Evolutionary conservation across 2,113 vertebrate genomes (phyloP).

Genomic region (Anarhynchus alexandrinus): DNA sequence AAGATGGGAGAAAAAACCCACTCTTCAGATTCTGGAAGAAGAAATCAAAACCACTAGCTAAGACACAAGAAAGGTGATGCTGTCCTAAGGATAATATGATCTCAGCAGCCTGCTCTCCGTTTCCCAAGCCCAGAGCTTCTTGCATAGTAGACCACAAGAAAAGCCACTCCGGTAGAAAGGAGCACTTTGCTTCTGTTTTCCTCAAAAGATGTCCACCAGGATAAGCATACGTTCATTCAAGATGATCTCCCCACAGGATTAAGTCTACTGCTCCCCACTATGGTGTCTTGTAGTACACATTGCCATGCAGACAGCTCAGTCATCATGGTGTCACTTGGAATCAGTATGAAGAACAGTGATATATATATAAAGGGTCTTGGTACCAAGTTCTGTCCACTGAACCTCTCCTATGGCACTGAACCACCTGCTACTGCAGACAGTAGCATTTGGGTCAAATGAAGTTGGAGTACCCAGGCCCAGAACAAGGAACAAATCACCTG

Average conservation of each 20-base stretch:
- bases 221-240: background rate
- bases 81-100: background rate
- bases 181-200: background rate
- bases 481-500: background rate
- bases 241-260: background rate
- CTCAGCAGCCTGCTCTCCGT: background rate
- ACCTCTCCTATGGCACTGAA: background rate
- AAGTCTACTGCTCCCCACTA: background rate
- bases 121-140: background rate
- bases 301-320: background rate
- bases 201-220: background rate
- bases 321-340: background rate
- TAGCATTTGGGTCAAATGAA: background rate
- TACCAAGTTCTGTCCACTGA: background rate
- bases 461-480: background rate
- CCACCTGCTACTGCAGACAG: background rate
- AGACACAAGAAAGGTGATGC: background rate
- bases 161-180: background rate
- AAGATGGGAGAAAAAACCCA: background rate
- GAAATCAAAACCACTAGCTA: background rate
- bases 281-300: background rate
- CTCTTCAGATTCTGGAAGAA: background rate
- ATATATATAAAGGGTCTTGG: fast-evolving
- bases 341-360: background rate
- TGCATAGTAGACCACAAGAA: background rate